Evolutionary conservation across 2,797 vertebrate species (phyloP), one percentile per base, ranked within the genome.

Genomic region (Xenentodon cancila): DNA sequence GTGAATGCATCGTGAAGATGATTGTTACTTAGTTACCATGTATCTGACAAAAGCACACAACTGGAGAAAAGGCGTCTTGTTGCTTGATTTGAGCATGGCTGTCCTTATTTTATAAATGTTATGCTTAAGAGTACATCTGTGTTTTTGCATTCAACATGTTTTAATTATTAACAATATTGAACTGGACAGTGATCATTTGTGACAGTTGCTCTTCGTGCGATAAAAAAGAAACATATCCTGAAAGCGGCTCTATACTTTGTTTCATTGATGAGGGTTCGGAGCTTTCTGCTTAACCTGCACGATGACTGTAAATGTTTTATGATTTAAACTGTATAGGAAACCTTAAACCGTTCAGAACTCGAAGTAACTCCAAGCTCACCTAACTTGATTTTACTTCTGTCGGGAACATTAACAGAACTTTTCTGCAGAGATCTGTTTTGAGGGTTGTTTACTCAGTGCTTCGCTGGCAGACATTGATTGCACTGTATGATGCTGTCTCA

Each of bases 251-350:
- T 65, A 18, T 0, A 0, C 44, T 52, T 17, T 22, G 2, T 52
- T 25, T 30, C 9, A 4, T 42, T 48, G 40, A 22, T 57, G 52
- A 34, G 17, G 19, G 1, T 53, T 9, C 17, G 45, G 17, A 25
- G 32, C 37, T 53, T 44, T 46, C 32, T 20, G 30, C 46, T 44
- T 30, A 25, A 12, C 18, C 46, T 20, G n/a, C 4, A 0, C 34
- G 43, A 56, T 34, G 44, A 18, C 45, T 5, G 5, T 50, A 6
- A 53, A 61, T 0, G 16, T 53, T 64, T 76, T 7, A 3, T 53
- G 50, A 44, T 21, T 18, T 25, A 47, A 16, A 37, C 16, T 37
- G 34, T 37, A 12, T 13, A 37, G 34, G 3, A 13, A 52, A 51
- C 20, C 19, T 11, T 37, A 18, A 47, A 21, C 12, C 9, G 18